Evolutionary conservation across 2,797 vertebrate genomes (phyloP).

Genomic region (Sarcoramphus papa): DNA sequence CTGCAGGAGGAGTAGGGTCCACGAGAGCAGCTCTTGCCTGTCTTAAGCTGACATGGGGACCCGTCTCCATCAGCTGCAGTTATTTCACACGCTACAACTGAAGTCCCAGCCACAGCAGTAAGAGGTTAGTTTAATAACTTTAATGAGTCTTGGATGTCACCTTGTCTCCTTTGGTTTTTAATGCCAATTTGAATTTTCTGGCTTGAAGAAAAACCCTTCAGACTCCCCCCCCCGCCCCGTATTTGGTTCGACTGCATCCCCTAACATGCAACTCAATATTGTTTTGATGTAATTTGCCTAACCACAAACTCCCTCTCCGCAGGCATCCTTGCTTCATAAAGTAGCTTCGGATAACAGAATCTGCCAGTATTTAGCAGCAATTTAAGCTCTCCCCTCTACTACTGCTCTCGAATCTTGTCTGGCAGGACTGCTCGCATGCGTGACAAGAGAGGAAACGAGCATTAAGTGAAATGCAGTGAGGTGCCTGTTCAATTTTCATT

Average conservation of each 20-base stretch:
- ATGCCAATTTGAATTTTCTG: not conserved
- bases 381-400: not conserved
- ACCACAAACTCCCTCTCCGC: not conserved
- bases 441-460: not conserved
- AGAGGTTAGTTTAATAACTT: not conserved
- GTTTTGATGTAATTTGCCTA: not conserved
- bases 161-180: not conserved
- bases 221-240: fast-evolving
- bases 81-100: not conserved
- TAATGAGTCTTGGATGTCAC: not conserved
- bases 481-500: not conserved
- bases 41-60: not conserved
- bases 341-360: not conserved
- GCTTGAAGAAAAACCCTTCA: not conserved
- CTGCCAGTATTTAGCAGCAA: not conserved
- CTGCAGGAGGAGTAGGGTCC: not conserved
- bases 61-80: not conserved
- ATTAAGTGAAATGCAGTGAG: not conserved
- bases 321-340: not conserved
- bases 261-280: fast-evolving
- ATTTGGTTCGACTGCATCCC: not conserved
- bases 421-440: not conserved
- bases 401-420: not conserved
- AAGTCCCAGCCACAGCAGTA: not conserved
- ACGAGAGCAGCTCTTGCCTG: not conserved